Evolutionary conservation across 92 coral and sea anemone species (phyloP), one percentile per base, ranked within the genome.

Genomic region (Zoanthus sociatus): DNA sequence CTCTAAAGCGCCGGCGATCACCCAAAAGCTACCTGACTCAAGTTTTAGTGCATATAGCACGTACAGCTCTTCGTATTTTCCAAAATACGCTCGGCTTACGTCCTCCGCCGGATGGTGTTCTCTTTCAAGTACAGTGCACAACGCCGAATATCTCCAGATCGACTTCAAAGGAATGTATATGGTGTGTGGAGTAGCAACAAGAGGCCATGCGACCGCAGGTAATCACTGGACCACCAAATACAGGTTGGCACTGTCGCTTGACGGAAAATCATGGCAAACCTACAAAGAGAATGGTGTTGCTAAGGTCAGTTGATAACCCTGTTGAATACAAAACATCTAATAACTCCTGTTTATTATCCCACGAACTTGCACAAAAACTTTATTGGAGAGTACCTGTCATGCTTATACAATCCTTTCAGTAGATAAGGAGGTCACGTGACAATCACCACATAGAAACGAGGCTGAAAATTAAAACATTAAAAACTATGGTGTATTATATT

Each of bases 201-300:
- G 81, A 55, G 90, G 90, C 50, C 75, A 63, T 71, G 68, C 51
- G n/a, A 0, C 2, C 3, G 5, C 70, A 4, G 47, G n/a, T n/a
- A 1, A 7, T 11, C 73, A 87, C 6, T 87, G 86, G 86, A 84
- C 75, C 37, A 87, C 64, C 54, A 87, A 20, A 50, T 88, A 79
- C 71, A 47, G 17, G 3, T 4, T 88, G 69, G 66, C 64, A 16
- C 64, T 61, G 31, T 88, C 90, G 6, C 21, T 20, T 6, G 71
- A 88, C 55, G 78, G 73, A 6, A 18, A 5, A 45, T 55, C 72
- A 14, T 88, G 90, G 90, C 31, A 54, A 9, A 10, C 17, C 33
- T 67, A 66, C n/a, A 10, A 81, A 10, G 72, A 31, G 30, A 79
- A 88, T 42, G 81, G 90, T 56, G 48, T 37, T 7, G 82, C 64